phyloP scores from a whole-genome alignment of 2,797 vertebrate genomes.

The Rallus crepitans region DNA sequence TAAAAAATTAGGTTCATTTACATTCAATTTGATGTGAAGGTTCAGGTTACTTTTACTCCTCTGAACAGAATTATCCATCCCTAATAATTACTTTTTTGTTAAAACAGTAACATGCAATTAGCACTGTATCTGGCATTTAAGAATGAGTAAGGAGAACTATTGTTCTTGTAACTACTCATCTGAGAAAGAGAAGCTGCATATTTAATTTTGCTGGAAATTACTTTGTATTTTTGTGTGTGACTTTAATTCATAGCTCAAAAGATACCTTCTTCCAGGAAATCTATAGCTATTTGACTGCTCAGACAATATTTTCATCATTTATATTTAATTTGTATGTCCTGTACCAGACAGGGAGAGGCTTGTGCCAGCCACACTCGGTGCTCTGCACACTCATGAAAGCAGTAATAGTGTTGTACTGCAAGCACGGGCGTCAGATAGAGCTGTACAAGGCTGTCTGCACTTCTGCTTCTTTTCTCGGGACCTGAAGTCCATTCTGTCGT shows the following conservation, averaged over 20 bases:
- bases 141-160: conserved; percentile 14
- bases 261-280: background rate
- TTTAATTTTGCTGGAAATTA: conserved; percentile 25
- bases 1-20: conserved; percentile 40
- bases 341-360: background rate
- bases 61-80: conserved; percentile 37
- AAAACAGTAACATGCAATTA: conserved; percentile 59
- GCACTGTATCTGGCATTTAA: conserved; percentile 27
- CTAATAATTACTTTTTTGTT: conserved; percentile 56
- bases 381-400: background rate
- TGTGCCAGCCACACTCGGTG: background rate
- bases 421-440: background rate
- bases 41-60: conserved; percentile 6
- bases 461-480: background rate
- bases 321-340: background rate
- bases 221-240: background rate
- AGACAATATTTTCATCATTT: background rate
- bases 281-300: background rate
- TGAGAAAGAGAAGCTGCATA: background rate
- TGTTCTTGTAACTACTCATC: conserved; percentile 13
- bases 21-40: conserved; percentile 5
- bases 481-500: background rate
- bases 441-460: background rate
- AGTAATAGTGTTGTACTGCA: background rate
- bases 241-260: background rate